Conservation (phyloP, 2,797 vertebrate species). For the Phoxinus dragarum region DNA sequence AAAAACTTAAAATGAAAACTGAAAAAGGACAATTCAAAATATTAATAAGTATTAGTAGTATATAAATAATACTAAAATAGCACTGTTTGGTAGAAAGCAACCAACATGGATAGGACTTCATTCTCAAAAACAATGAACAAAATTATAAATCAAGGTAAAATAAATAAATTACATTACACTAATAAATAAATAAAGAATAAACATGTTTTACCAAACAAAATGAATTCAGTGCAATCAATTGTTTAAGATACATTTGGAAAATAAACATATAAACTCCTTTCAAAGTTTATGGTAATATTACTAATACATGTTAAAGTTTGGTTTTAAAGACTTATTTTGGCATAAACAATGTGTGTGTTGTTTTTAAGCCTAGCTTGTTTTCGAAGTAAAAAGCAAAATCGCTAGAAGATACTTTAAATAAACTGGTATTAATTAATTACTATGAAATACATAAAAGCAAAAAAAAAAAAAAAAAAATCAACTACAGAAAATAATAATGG, state of each 20-base stretch:
- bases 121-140: not conserved
- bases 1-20: no score
- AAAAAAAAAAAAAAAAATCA: not conserved
- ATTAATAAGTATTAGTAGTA: no score
- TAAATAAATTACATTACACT: not conserved
- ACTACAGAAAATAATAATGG: no score
- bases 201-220: not conserved
- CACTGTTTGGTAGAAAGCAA: not conserved
- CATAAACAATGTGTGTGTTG: not conserved
- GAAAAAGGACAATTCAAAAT: no score
- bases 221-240: not conserved
- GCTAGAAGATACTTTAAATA: not conserved
- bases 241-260: not conserved
- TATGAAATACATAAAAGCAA: not conserved
- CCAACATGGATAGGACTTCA: not conserved
- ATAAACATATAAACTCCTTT: not conserved
- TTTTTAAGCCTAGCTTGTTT: not conserved
- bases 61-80: not conserved
- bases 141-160: not conserved
- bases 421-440: not conserved
- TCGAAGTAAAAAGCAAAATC: not conserved
- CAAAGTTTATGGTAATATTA: not conserved
- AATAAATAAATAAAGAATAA: not conserved
- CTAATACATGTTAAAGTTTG: no score
- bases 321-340: not conserved